phyloP scores from a whole-genome alignment of 2,888 invertebrate species.

The Netelia virgata region DNA sequence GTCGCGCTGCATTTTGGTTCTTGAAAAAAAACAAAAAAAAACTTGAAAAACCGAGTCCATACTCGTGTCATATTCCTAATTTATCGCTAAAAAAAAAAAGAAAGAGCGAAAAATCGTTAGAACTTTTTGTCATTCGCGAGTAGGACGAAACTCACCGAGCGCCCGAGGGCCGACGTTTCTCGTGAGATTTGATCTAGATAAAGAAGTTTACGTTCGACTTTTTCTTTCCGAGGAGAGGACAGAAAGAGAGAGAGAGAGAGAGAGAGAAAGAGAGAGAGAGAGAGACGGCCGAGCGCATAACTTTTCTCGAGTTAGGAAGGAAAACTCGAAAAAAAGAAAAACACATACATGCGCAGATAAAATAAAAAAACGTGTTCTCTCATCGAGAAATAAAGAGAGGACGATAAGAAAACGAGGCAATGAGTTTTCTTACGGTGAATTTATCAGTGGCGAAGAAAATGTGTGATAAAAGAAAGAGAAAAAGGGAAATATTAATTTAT shows the following conservation, averaged over 20 bases:
- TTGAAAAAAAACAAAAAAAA: constrained; percentile 17
- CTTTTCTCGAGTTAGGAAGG: constrained; percentile 64
- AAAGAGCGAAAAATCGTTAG: constrained; percentile 18
- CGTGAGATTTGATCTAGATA: constrained; percentile 56
- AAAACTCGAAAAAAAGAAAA: constrained; percentile 40
- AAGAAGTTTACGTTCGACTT: constrained; percentile 59
- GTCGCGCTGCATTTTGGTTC: constrained; percentile 7
- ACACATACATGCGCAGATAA: too few relatives aligned
- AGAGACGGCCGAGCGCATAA: constrained; percentile 46
- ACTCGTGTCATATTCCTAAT: constrained; percentile 49
- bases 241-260: constrained; percentile 9
- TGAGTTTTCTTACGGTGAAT: constrained; percentile 36
- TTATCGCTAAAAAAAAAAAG: constrained; percentile 47
- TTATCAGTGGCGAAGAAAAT: constrained; percentile 38
- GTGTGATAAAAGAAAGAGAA: constrained; percentile 18
- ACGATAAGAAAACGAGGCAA: constrained; percentile 20
- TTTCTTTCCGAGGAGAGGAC: constrained; percentile 36
- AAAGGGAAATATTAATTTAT: constrained; percentile 53
- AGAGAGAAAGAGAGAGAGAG: constrained; percentile 53
- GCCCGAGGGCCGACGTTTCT: constrained; percentile 40
- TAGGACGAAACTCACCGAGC: constrained; percentile 15
- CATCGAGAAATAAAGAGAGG: constrained; percentile 26
- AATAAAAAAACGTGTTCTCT: constrained; percentile 48
- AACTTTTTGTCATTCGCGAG: constrained; percentile 22
- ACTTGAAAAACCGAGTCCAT: neutral